phyloP scores from a whole-genome alignment of 2,888 invertebrate species.

The Galerucella calmariensis region DNA sequence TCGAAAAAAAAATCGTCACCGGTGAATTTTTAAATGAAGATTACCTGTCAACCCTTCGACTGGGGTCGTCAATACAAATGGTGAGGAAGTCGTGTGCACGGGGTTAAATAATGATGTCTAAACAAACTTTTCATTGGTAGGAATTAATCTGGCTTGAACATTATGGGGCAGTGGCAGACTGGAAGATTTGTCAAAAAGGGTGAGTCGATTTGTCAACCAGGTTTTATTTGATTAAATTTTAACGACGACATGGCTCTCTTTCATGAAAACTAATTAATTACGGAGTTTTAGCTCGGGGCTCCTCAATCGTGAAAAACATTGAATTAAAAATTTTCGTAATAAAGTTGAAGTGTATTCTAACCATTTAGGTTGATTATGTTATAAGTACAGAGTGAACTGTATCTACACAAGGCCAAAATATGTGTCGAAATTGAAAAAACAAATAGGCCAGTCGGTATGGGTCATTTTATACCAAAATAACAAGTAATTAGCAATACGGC shows the following conservation, averaged over 20 bases:
- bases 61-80: slow-evolving; percentile 39
- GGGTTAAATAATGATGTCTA: slow-evolving; percentile 42
- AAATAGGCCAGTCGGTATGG: no score
- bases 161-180: slow-evolving; percentile 36
- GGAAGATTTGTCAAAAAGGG: slow-evolving; percentile 35
- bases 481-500: no score
- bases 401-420: no score
- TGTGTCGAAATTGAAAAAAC: no score
- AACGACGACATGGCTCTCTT: slow-evolving; percentile 26
- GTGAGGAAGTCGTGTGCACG: slow-evolving; percentile 31
- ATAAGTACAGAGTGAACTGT: no score
- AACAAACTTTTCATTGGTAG: slow-evolving; percentile 39
- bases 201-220: slow-evolving; percentile 34
- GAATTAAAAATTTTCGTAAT: slow-evolving; percentile 16
- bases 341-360: slow-evolving; percentile 7
- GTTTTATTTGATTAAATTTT: slow-evolving; percentile 37
- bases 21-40: slow-evolving; percentile 37
- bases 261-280: slow-evolving; percentile 28
- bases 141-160: slow-evolving; percentile 40
- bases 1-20: slow-evolving; percentile 32
- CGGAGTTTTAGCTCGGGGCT: slow-evolving; percentile 7
- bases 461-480: no score
- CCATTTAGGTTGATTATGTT: slow-evolving; percentile 7
- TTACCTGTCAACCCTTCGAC: slow-evolving; percentile 43
- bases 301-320: slow-evolving; percentile 3